These are phyloP conservation scores for Sinonovacula constricta DNA, from an alignment of 1,140 invertebrate species.

Conservation along the genomic window DNA sequence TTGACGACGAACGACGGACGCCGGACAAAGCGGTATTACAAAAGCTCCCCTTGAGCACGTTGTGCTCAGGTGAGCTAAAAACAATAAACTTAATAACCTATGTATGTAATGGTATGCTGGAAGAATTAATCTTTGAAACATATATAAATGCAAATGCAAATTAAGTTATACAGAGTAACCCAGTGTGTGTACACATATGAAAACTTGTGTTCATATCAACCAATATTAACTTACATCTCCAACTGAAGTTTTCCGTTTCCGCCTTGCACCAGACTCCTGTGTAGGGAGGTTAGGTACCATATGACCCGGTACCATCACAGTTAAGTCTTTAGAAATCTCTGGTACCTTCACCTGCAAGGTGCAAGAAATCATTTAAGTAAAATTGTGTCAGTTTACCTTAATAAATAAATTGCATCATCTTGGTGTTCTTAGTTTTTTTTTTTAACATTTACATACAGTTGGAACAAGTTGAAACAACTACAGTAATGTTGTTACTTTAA, in stretches of 20 bases:
- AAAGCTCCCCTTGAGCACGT: too few species aligned
- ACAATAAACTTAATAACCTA: too few species aligned
- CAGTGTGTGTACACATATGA: background rate
- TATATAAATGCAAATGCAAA: background rate
- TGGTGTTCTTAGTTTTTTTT: too few species aligned
- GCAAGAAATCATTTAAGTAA: too few species aligned
- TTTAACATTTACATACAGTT: too few species aligned
- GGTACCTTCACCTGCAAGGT: slow-evolving; percentile 74
- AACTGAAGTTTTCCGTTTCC: slow-evolving; percentile 60
- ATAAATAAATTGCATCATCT: too few species aligned
- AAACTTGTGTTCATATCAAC: background rate
- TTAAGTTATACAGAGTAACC: background rate
- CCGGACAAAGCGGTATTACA: too few species aligned
- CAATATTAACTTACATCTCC: slow-evolving; percentile 60
- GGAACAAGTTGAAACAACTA: too few species aligned
- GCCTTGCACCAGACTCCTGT: slow-evolving; percentile 48
- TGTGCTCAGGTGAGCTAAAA: too few species aligned
- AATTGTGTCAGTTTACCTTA: too few species aligned
- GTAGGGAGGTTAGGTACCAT: slow-evolving; percentile 63
- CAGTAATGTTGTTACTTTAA: too few species aligned
- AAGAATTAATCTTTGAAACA: background rate
- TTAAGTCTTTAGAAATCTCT: slow-evolving; percentile 68
- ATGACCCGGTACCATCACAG: slow-evolving; percentile 69
- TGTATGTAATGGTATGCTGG: background rate
- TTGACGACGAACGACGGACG: too few species aligned